These are phyloP conservation scores for Scaptomyza caliginosa DNA, from an alignment of 2,888 invertebrate species.

Conservation along the genomic window DNA sequence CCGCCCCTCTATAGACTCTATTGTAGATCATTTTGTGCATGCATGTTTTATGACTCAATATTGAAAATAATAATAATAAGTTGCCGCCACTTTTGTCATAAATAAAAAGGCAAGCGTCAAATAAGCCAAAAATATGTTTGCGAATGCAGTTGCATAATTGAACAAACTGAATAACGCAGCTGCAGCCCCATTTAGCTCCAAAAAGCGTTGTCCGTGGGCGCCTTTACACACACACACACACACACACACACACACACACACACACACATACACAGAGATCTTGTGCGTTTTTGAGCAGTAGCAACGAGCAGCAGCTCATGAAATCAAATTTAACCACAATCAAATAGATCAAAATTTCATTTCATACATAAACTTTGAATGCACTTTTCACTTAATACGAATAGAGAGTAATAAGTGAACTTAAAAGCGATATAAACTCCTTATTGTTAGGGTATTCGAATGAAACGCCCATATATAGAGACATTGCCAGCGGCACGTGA, in stretches of 20 bases:
- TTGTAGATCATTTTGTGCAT: background rate
- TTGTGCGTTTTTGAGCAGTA: slow-evolving; percentile 62
- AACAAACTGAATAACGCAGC: slow-evolving; percentile 22
- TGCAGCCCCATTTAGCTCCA: slow-evolving; percentile 56
- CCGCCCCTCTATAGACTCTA: background rate
- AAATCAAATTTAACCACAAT: slow-evolving; percentile 21
- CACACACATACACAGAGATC: slow-evolving; percentile 34
- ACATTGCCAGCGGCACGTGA: slow-evolving; percentile 62
- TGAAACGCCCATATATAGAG: slow-evolving; percentile 66
- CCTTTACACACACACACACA: slow-evolving; percentile 14
- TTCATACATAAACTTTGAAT: slow-evolving; percentile 6
- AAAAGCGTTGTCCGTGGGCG: slow-evolving; percentile 39
- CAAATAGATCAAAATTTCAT: background rate
- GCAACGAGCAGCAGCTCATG: background rate
- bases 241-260: no score
- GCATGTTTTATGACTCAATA: slow-evolving; percentile 61
- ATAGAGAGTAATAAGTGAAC: no score
- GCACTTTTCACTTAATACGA: background rate
- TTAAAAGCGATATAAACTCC: no score
- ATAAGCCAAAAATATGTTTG: slow-evolving; percentile 38
- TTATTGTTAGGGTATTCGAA: slow-evolving; percentile 7
- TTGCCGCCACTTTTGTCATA: slow-evolving; percentile 71
- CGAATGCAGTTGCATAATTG: slow-evolving; percentile 46
- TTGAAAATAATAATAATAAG: slow-evolving; percentile 73
- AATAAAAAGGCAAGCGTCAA: slow-evolving; percentile 58